Percentiles rank a stretch among this genome's conserved stretches.
phyloP scores from a whole-genome alignment of 2,888 invertebrate genomes.

The Magallana nippona region DNA sequence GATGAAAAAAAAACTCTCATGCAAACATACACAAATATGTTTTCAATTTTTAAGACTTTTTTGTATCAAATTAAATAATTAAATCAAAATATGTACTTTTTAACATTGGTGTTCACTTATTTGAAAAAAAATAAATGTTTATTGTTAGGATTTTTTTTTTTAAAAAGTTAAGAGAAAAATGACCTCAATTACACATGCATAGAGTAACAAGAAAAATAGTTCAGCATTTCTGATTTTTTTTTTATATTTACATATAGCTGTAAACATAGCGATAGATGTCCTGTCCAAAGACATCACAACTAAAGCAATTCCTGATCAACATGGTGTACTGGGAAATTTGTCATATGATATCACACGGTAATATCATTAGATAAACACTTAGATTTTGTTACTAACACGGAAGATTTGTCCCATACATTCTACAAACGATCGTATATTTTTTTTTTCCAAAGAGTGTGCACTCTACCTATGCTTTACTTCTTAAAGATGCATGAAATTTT shows the following conservation, averaged over 20 bases:
- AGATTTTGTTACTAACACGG: not conserved
- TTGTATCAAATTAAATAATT: not conserved
- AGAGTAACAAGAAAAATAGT: too few species aligned
- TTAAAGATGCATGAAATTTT: not conserved
- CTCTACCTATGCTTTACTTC: not conserved
- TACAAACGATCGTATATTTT: too few species aligned
- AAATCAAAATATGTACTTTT: not conserved
- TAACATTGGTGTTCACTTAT: too few species aligned
- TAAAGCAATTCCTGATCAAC: constrained; percentile 28
- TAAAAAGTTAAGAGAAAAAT: too few species aligned
- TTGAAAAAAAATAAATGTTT: not conserved
- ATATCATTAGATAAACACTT: not conserved
- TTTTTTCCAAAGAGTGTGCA: too few species aligned
- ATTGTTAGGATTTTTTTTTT: not conserved
- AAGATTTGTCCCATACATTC: too few species aligned
- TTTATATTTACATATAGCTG: not conserved
- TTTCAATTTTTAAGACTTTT: too few species aligned
- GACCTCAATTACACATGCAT: too few species aligned
- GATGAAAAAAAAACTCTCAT: too few species aligned
- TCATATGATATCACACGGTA: constrained; percentile 4
- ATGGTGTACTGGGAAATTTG: constrained; percentile 9
- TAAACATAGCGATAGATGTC: constrained; percentile 9
- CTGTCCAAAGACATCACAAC: constrained; percentile 2
- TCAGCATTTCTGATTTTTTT: not conserved
- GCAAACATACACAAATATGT: too few species aligned